Percentiles rank a stretch among this genome's conserved stretches.
These are phyloP conservation scores for Hypothenemus hampei DNA, from an alignment of 1,140 invertebrate species.

Conservation along the genomic window DNA sequence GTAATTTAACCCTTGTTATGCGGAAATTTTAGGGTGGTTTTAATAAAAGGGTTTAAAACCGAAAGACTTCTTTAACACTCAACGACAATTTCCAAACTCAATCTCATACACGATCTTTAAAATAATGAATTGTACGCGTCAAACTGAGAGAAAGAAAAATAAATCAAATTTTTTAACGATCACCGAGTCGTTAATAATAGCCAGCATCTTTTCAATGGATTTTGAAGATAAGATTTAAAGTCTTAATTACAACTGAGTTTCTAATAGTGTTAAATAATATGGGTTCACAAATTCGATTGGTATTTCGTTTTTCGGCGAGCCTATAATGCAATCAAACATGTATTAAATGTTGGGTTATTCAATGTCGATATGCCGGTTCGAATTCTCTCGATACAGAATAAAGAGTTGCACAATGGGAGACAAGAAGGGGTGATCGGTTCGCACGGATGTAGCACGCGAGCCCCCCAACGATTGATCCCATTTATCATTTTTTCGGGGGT, in stretches of 20 bases:
- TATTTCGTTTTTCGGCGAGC: too few species aligned
- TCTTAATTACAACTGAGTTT: too few species aligned
- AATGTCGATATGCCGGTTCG: conserved; percentile 23
- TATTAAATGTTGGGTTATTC: conserved; percentile 15
- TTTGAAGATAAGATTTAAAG: too few species aligned
- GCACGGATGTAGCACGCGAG: conserved; percentile 29
- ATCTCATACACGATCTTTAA: conserved; percentile 7
- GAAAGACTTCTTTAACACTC: not conserved
- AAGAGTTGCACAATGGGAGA: conserved; percentile 21
- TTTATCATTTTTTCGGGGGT: conserved; percentile 25
- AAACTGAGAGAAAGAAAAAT: too few species aligned
- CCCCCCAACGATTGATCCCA: conserved; percentile 18
- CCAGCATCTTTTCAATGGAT: conserved; percentile 17
- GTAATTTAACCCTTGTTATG: conserved; percentile 39
- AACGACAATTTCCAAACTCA: not conserved
- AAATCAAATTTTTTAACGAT: conserved; percentile 22
- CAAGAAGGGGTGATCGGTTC: conserved; percentile 26
- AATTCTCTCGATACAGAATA: conserved; percentile 8
- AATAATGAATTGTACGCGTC: conserved; percentile 3
- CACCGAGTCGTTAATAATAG: conserved; percentile 18
- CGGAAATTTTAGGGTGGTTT: conserved; percentile 30
- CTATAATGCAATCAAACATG: conserved; percentile 11
- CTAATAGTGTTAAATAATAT: too few species aligned
- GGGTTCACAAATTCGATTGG: too few species aligned
- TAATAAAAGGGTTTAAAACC: not conserved